Evolutionary conservation across 1,140 invertebrate genomes (phyloP).

Genomic region (Dendrolimus punctatus): DNA sequence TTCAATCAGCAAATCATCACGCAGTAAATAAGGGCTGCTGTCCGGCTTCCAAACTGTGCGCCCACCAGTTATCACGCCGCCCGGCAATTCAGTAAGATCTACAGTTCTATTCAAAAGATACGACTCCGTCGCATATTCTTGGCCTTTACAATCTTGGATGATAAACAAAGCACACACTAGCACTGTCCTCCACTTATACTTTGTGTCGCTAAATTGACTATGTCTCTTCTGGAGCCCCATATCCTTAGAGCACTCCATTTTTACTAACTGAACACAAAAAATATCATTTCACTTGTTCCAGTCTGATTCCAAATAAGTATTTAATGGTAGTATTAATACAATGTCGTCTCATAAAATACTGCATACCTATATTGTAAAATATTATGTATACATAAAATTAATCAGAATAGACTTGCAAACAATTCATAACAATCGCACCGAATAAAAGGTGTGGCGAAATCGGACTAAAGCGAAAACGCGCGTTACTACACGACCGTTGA

Average conservation of each 20-base stretch:
- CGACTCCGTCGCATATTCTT: slow-evolving; percentile 45
- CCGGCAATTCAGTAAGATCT: slow-evolving; percentile 74
- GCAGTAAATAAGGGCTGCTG: slow-evolving; percentile 84
- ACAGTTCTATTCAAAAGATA: slow-evolving; percentile 54
- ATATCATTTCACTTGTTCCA: slow-evolving; percentile 46
- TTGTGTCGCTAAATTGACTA: slow-evolving; percentile 68
- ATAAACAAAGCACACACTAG: slow-evolving; percentile 35
- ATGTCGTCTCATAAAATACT: slow-evolving; percentile 36
- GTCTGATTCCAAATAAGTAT: slow-evolving; percentile 13
- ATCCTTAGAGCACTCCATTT: slow-evolving; percentile 47
- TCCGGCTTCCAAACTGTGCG: slow-evolving; percentile 71
- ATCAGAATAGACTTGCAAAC: slow-evolving; percentile 21
- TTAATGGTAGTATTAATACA: too few relatives aligned
- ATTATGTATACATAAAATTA: slow-evolving; percentile 5
- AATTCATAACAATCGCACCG: slow-evolving; percentile 39
- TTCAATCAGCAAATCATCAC: slow-evolving; percentile 87
- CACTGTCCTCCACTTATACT: slow-evolving; percentile 69
- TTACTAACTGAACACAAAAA: slow-evolving; percentile 38
- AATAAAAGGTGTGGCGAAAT: slow-evolving; percentile 56
- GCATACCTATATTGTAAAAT: slow-evolving; percentile 23
- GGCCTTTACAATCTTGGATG: slow-evolving; percentile 37
- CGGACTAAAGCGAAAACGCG: slow-evolving; percentile 51
- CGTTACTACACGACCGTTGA: slow-evolving; percentile 59
- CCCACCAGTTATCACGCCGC: slow-evolving; percentile 74
- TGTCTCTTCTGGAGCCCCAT: slow-evolving; percentile 64